Evolutionary conservation across 2,113 vertebrate species (phyloP).

Genomic region (Geococcyx californianus): DNA sequence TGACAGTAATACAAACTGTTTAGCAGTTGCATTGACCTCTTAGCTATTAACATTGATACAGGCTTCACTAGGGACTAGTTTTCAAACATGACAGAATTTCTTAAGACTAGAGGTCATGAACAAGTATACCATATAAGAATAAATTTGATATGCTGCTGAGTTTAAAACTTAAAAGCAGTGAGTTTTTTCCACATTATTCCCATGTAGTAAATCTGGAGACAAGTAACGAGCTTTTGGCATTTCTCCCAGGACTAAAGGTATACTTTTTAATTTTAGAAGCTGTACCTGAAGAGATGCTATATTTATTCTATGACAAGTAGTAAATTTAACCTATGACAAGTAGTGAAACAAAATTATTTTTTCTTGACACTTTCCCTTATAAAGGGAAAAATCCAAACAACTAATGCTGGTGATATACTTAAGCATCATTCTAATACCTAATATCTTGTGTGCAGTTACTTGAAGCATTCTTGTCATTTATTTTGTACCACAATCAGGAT

Average conservation of each 20-base stretch:
- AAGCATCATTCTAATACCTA: background rate
- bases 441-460: background rate
- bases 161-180: constrained; percentile 71
- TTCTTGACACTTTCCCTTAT: constrained; percentile 9
- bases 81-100: constrained; percentile 84
- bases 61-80: constrained; percentile 84
- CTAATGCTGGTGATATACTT: background rate
- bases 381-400: constrained; percentile 21
- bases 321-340: constrained; percentile 34
- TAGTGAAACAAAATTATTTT: constrained; percentile 17
- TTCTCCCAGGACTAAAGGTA: constrained; percentile 59
- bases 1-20: constrained; percentile 98
- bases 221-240: constrained; percentile 66
- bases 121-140: constrained; percentile 82
- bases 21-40: constrained; percentile 96
- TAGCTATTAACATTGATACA: constrained; percentile 87
- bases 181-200: constrained; percentile 71
- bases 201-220: constrained; percentile 61
- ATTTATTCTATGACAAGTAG: constrained; percentile 32
- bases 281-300: constrained; percentile 62
- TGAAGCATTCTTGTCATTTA: background rate
- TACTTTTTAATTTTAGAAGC: constrained; percentile 62
- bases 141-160: constrained; percentile 76
- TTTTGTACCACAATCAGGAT: background rate
- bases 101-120: constrained; percentile 79